Base-by-base conservation (phyloP, 2,797 vertebrate species). In the Halcyon chelicuti region DNA sequence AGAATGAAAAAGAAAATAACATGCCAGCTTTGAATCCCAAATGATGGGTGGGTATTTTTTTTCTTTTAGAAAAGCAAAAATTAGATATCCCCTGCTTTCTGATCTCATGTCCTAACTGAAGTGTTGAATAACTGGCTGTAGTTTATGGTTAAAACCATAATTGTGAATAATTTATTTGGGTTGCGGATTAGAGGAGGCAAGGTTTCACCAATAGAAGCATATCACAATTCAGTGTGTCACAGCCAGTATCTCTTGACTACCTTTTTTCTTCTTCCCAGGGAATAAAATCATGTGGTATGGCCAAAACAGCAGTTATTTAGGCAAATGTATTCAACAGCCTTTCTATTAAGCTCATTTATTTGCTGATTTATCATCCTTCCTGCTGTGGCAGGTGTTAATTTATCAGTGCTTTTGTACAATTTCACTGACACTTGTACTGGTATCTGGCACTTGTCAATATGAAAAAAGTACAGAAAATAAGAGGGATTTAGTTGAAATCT, bases 321-420 rank as follows among this genome's bases (percentile, higher is more conserved):
- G 68, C 46, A 91, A 95, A 93, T 33, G 5, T 42, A 35, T 88
- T 92, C 62, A 81, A 62, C 14, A 88, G 28, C 26, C 46, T 78
- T 84, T 72, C 58, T 72, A 62, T 84, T 68, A 80, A 90, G 60
- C 46, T 81, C 19, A 81, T 90, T 51, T 94, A 44, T 90, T 90
- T 90, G n/a, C 16, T 95, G 76, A 93, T 86, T 91, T 88, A 74
- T 88, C 7, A 37, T 83, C 31, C 67, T 94, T 83, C 40, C 63
- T 84, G 28, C 42, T 42, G 35, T 70, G 73, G 42, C 73, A 77
- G 74, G 26, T 10, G 6, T 75, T 94, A 74, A 88, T 86, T 94
- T 88, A 68, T 93, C 70, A 84, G 19, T 80, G 46, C 35, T 81
- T 21, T 52, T 72, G 22, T 29, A 78, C 62, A 78, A 29, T 63